Evolutionary conservation across 2,888 invertebrate genomes (phyloP).

Genomic region (Nysson spinosus): DNA sequence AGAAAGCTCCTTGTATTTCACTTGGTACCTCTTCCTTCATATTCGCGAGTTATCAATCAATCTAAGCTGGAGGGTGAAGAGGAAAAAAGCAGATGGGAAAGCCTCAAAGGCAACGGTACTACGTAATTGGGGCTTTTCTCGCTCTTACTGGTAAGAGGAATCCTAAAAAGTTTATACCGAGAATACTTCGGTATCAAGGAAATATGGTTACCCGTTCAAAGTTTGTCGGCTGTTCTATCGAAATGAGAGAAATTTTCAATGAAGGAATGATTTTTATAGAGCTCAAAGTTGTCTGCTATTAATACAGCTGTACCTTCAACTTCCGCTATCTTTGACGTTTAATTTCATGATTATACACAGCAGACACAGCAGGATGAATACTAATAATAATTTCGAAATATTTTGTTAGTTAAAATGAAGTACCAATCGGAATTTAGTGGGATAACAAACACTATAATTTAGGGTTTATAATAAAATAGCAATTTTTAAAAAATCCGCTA

Average conservation of each 20-base stretch:
- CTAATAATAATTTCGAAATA: no score
- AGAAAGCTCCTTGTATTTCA: not conserved
- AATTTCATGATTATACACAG: no score
- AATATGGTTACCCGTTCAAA: not conserved
- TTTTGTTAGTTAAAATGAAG: no score
- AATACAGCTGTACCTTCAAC: no score
- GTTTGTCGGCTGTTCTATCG: not conserved
- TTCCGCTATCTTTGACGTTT: no score
- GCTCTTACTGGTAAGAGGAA: slow-evolving; percentile 11
- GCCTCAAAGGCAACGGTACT: slow-evolving; percentile 25
- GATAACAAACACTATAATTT: no score
- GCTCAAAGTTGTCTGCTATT: no score
- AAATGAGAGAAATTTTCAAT: not conserved
- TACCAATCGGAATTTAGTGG: no score
- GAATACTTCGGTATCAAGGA: slow-evolving; percentile 28
- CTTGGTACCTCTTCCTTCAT: slow-evolving; percentile 1
- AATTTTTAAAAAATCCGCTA: no score
- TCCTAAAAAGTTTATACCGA: slow-evolving; percentile 15
- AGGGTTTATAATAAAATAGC: no score
- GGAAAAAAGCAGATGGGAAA: slow-evolving; percentile 4
- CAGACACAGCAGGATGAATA: no score
- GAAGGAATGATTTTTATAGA: no score
- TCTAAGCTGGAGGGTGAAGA: not conserved
- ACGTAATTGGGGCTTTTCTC: slow-evolving; percentile 38
- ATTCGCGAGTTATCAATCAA: slow-evolving; percentile 33